Conservation (phyloP, 2,888 invertebrate species). For the Itoplectis maculator region DNA sequence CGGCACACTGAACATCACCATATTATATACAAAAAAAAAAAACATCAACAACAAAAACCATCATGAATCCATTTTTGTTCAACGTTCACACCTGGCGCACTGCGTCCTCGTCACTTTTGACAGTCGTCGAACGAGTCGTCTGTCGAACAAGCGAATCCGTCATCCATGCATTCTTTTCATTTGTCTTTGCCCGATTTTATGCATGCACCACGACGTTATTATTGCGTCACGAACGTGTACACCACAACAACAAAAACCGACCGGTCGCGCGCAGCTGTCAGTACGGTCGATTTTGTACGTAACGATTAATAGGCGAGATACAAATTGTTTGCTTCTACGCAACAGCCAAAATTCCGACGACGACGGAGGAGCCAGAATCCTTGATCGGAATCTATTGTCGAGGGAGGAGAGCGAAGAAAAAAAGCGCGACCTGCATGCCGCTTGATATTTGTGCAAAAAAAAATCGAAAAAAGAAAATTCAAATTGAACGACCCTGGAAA, state of each 20-base stretch:
- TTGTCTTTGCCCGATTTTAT: slow-evolving; percentile 49
- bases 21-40: slow-evolving; percentile 9
- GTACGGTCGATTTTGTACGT: slow-evolving; percentile 38
- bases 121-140: slow-evolving; percentile 18
- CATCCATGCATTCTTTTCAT: slow-evolving; percentile 32
- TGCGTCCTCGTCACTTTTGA: slow-evolving; percentile 27
- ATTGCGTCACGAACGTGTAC: slow-evolving; percentile 31
- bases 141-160: slow-evolving; percentile 28
- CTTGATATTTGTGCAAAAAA: slow-evolving; percentile 42
- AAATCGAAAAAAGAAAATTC: background rate
- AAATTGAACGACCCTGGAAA: background rate
- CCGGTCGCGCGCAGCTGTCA: slow-evolving; percentile 30
- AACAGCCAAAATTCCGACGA: slow-evolving; percentile 32
- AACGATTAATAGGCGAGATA: slow-evolving; percentile 38
- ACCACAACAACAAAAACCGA: slow-evolving; percentile 36
- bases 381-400: slow-evolving; percentile 18
- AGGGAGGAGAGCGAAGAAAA: slow-evolving; percentile 14
- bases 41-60: background rate
- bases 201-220: slow-evolving; percentile 63
- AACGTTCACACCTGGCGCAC: slow-evolving; percentile 29
- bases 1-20: slow-evolving; percentile 40
- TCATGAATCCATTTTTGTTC: slow-evolving; percentile 24
- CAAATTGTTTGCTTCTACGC: slow-evolving; percentile 39
- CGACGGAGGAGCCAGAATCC: slow-evolving; percentile 28
- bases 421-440: slow-evolving; percentile 57